Conservation (phyloP, 1,140 invertebrate genomes). For the Episyrphus balteatus region DNA sequence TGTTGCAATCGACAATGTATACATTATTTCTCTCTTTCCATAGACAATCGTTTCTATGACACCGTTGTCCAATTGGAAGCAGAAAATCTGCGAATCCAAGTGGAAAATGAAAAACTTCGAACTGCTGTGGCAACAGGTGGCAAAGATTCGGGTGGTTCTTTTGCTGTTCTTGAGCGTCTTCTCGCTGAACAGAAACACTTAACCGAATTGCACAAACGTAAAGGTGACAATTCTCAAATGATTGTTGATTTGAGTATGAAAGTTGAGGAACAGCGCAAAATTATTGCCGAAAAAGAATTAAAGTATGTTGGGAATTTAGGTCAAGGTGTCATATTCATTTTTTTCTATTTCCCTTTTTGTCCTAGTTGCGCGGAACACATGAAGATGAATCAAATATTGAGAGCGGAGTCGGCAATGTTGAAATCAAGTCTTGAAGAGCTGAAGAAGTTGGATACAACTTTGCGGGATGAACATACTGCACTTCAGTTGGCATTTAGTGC, state of each 20-base stretch:
- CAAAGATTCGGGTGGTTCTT: conserved; percentile 14
- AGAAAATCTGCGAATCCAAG: conserved; percentile 72
- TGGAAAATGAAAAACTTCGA: conserved; percentile 72
- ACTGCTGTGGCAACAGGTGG: conserved; percentile 31
- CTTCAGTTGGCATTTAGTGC: conserved; percentile 80
- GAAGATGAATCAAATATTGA: conserved; percentile 50
- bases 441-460: conserved; percentile 70
- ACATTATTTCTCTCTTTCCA: conserved; percentile 2
- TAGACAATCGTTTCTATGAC: conserved; percentile 82
- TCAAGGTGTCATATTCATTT: neutral
- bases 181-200: conserved; percentile 82
- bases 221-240: conserved; percentile 86
- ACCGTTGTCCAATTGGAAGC: conserved; percentile 60
- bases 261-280: conserved; percentile 76
- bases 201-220: conserved; percentile 74
- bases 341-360: neutral
- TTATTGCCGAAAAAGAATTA: conserved; percentile 56
- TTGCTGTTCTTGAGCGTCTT: conserved; percentile 64
- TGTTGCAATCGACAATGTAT: neutral
- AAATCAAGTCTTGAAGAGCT: conserved; percentile 54
- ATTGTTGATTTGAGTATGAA: conserved; percentile 81
- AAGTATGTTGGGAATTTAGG: conserved; percentile 42
- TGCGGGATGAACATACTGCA: conserved; percentile 91
- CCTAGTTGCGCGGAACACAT: conserved; percentile 60
- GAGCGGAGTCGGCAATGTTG: conserved; percentile 53